Conservation (phyloP, 2,113 vertebrate species). For the Clarias macrocephalus region DNA sequence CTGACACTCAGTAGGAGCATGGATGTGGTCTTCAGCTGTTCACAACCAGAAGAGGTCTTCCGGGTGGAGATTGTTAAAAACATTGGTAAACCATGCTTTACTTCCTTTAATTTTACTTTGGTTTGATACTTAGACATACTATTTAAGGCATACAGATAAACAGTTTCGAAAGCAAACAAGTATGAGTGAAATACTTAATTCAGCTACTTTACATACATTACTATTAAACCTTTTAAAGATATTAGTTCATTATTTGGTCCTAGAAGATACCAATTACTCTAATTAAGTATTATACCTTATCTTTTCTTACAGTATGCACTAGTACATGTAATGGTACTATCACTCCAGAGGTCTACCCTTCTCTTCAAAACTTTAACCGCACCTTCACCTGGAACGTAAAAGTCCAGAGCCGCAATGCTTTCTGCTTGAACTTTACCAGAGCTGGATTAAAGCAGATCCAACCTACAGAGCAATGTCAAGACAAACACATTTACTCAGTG, state of each 20-base stretch:
- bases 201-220: background rate
- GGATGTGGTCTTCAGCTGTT: constrained; percentile 60
- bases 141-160: background rate
- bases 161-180: background rate
- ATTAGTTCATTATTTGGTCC: background rate
- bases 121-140: background rate
- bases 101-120: background rate
- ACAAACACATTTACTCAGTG: constrained; percentile 74
- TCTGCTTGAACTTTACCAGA: constrained; percentile 75
- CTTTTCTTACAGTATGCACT: constrained; percentile 70
- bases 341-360: constrained; percentile 59
- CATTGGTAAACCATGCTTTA: constrained; percentile 57
- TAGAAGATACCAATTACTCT: background rate
- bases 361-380: constrained; percentile 73
- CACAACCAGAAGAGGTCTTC: constrained; percentile 61
- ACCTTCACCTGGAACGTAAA: constrained; percentile 82
- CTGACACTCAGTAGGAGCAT: constrained; percentile 31
- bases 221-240: background rate
- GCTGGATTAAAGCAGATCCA: constrained; percentile 74
- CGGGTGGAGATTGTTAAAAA: constrained; percentile 56
- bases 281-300: background rate
- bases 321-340: constrained; percentile 73
- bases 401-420: constrained; percentile 59
- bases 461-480: constrained; percentile 70
- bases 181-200: background rate